These are phyloP conservation scores for Perithous albicinctus DNA, from an alignment of 2,888 invertebrate genomes.

Conservation along the genomic window DNA sequence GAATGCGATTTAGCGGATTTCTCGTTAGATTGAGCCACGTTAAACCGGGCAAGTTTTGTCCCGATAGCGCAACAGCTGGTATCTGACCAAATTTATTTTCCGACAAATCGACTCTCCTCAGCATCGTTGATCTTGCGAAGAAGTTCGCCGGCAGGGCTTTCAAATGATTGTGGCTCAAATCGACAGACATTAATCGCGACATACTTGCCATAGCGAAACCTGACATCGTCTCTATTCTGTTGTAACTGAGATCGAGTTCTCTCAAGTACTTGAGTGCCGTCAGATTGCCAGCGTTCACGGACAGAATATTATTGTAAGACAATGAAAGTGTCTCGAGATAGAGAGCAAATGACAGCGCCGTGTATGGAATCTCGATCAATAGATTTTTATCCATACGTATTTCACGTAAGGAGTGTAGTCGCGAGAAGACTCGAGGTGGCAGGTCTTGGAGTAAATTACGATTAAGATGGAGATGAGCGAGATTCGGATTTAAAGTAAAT, in stretches of 20 bases:
- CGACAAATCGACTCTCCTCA: conserved; percentile 92
- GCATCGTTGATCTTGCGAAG: conserved; percentile 89
- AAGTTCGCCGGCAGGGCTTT: conserved; percentile 93
- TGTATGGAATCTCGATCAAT: conserved; percentile 91
- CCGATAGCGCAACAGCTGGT: conserved; percentile 91
- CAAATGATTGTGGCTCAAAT: conserved; percentile 91
- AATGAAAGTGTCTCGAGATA: conserved; percentile 91
- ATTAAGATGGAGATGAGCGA: conserved; percentile 90
- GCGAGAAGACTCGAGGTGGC: conserved; percentile 91
- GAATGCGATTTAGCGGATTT: conserved; percentile 92
- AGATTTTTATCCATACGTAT: conserved; percentile 90
- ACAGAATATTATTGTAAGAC: conserved; percentile 88
- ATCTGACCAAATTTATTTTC: conserved; percentile 92
- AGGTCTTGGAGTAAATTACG: conserved; percentile 89
- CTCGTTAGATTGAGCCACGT: conserved; percentile 93
- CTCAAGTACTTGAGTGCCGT: conserved; percentile 91
- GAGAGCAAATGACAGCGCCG: conserved; percentile 90
- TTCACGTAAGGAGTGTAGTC: conserved; percentile 91
- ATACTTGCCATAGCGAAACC: conserved; percentile 92
- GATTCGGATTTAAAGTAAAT: conserved; percentile 92
- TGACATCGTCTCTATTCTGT: conserved; percentile 90
- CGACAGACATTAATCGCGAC: conserved; percentile 90
- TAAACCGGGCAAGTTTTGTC: conserved; percentile 90
- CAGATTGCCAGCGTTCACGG: conserved; percentile 91
- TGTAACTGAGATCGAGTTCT: conserved; percentile 90